Evolutionary conservation across 1,140 invertebrate genomes (phyloP), one percentile per base, ranked within the genome.

Genomic region (Melitaea cinxia): DNA sequence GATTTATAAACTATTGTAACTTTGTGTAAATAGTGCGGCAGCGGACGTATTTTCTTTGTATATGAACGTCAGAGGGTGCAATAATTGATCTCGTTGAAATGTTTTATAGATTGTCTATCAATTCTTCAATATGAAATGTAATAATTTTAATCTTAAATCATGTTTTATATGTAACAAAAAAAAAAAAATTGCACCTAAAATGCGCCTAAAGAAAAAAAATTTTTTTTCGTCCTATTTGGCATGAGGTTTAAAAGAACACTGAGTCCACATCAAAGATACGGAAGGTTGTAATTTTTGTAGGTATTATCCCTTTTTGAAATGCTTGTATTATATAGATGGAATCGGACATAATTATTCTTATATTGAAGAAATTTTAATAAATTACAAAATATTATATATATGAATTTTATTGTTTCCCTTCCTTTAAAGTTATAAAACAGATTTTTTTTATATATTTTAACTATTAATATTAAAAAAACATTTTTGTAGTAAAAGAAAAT

Each of bases 281-380:
- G 70, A 78, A 84, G 85, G 83, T 89, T 90, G 85, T 85, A 80
- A 80, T 87, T 88, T 85, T 77, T 77, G 78, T 89, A 87, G 84
- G 80, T 84, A 83, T 86, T 86, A 82, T 80, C 79, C 80, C 77
- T 85, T 89, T 90, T 90, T 85, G 77, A 85, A 88, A 88, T 77
- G 85, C 82, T 89, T 91, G 86, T 91, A 89, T 85, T 88, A 86
- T 91, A 91, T 85, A 88, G 83, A 91, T 91, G 86, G 85, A 91
- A 91, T 89, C 86, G 78, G 88, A 91, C 83, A 85, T 91, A n/a
- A n/a, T n/a, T n/a, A 91, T 91, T 91, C 88, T 91, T 91, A 89
- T 91, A 90, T 89, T 86, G 82, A 87, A 78, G 73, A 87, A 86
- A 82, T 88, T 88, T 87, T 90, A 90, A 85, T 89, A 90, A 90